phyloP scores from a whole-genome alignment of 2,113 vertebrate genomes.

The Macrotus californicus region DNA sequence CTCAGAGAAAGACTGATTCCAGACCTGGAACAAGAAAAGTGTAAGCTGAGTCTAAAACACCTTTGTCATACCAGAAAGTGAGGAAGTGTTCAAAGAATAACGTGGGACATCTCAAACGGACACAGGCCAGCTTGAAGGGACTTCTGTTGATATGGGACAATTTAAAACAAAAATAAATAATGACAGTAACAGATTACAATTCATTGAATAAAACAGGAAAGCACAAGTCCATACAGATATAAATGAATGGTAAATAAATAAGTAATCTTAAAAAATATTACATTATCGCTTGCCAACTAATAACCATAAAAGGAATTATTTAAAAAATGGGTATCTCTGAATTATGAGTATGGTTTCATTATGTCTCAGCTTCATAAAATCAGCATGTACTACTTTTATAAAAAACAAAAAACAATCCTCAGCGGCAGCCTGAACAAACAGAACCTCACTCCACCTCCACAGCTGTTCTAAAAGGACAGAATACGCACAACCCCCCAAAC shows the following conservation, averaged over 20 bases:
- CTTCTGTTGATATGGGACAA: neutral
- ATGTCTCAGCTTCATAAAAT: conserved; percentile 41
- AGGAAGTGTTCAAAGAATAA: neutral
- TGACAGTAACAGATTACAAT: neutral
- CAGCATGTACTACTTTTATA: neutral
- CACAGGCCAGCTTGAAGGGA: neutral
- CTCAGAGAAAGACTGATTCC: neutral
- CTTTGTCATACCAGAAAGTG: neutral
- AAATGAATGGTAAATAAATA: neutral
- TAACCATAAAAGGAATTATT: neutral
- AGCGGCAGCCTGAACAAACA: neutral
- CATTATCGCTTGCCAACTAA: neutral
- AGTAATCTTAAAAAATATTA: neutral
- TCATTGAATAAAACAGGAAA: neutral
- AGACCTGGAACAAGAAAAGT: neutral
- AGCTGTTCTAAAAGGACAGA: neutral
- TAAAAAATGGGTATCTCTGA: neutral
- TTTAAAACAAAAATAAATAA: conserved; percentile 35
- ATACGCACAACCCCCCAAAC: neutral
- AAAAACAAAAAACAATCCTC: neutral
- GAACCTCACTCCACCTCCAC: neutral
- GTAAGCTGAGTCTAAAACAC: neutral
- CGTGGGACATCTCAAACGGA: neutral
- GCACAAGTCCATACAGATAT: neutral
- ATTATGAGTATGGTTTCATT: neutral